These are phyloP conservation scores for Mus pahari DNA, from an alignment of 2,113 vertebrate genomes.

Conservation along the genomic window DNA sequence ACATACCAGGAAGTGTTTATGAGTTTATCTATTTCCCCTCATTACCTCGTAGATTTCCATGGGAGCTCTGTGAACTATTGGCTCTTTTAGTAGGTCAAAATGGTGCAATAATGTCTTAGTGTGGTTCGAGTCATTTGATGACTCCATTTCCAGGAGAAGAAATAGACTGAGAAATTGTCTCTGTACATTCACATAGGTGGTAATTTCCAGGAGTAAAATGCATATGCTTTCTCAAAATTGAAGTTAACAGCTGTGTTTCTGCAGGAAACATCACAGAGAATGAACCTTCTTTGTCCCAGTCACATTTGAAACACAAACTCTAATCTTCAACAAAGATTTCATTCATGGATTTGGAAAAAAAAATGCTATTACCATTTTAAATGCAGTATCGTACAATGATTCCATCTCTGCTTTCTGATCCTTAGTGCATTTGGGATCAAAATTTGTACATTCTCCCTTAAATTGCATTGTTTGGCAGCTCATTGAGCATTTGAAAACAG, in stretches of 20 bases:
- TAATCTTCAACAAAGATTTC: slow-evolving; percentile 37
- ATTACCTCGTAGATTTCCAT: neutral
- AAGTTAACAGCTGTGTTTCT: neutral
- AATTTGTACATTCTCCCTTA: neutral
- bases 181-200: neutral
- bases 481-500: slow-evolving; percentile 43
- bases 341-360: neutral
- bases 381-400: neutral
- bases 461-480: slow-evolving; percentile 51
- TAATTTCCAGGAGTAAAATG: neutral
- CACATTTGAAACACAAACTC: neutral
- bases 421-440: slow-evolving; percentile 10
- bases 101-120: neutral
- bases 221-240: slow-evolving; percentile 14
- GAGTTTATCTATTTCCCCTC: neutral
- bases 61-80: neutral
- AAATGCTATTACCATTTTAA: neutral
- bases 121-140: neutral
- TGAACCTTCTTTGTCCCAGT: neutral
- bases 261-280: neutral
- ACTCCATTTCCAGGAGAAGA: neutral
- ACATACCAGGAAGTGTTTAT: accelerated
- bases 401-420: neutral
- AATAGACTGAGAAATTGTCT: neutral
- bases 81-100: neutral